phyloP scores from a whole-genome alignment of 2,797 vertebrate genomes.

The Geotrypetes seraphini region DNA sequence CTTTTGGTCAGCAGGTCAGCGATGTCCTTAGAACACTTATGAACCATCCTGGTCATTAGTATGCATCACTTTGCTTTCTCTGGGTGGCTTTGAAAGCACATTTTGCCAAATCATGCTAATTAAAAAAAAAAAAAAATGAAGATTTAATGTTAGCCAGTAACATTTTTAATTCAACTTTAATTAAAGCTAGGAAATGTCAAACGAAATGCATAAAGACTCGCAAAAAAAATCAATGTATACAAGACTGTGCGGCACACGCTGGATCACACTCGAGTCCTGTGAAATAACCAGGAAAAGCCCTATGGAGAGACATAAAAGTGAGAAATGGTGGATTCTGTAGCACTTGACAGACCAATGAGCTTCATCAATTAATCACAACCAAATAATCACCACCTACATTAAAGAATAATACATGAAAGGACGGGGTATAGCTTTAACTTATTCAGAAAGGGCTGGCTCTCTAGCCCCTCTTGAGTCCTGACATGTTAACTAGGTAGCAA shows the following conservation, averaged over 20 bases:
- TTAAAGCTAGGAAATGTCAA: not conserved
- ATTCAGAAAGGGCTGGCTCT: conserved; percentile 83
- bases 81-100: too few species aligned
- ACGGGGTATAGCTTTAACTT: conserved; percentile 73
- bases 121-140: too few species aligned
- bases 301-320: conserved; percentile 46
- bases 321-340: conserved; percentile 50
- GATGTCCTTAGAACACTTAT: too few species aligned
- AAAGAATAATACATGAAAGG: conserved; percentile 88
- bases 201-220: conserved; percentile 18
- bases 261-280: conserved; percentile 29
- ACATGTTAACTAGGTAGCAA: conserved; percentile 94
- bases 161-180: too few species aligned
- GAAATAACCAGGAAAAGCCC: conserved; percentile 30
- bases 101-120: too few species aligned
- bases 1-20: too few species aligned
- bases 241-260: conserved; percentile 13
- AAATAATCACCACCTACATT: conserved; percentile 93
- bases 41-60: too few species aligned
- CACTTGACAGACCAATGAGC: conserved; percentile 68
- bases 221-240: conserved; percentile 8
- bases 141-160: too few species aligned
- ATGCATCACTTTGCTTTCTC: conserved; percentile 26
- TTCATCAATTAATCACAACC: conserved; percentile 96
- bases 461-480: conserved; percentile 80